phyloP scores from a whole-genome alignment of 2,113 vertebrate genomes.

The Vanacampus margaritifer region DNA sequence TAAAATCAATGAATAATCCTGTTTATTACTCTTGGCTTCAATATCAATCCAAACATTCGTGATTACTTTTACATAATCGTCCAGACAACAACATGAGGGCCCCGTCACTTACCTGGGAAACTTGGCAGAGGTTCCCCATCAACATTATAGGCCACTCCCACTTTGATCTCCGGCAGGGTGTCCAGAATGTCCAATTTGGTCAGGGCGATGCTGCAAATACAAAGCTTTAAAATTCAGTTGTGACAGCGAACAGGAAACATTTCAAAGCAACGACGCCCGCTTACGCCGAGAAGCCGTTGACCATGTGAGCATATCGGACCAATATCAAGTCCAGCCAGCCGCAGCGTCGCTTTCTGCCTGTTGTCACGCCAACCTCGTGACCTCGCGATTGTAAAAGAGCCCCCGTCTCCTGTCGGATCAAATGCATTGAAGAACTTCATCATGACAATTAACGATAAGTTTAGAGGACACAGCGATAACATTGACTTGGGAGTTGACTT shows the following conservation, averaged over 20 bases:
- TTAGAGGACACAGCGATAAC: too few relatives aligned
- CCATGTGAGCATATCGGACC: conserved; percentile 81
- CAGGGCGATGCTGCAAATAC: conserved; percentile 70
- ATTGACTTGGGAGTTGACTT: too few relatives aligned
- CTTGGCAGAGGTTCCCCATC: conserved; percentile 70
- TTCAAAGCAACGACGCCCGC: conserved; percentile 10
- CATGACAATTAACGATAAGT: too few relatives aligned
- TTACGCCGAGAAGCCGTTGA: conserved; percentile 81
- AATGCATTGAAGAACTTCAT: neutral
- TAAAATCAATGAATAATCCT: too few relatives aligned
- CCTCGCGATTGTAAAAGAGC: conserved; percentile 71
- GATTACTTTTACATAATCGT: too few relatives aligned
- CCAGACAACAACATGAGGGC: neutral
- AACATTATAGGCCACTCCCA: conserved; percentile 73
- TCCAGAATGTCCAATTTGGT: conserved; percentile 81
- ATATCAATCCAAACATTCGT: too few relatives aligned
- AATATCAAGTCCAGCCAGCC: conserved; percentile 80
- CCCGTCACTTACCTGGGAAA: conserved; percentile 70
- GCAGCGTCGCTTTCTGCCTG: conserved; percentile 85
- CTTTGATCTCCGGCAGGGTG: conserved; percentile 74
- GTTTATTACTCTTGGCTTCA: too few relatives aligned
- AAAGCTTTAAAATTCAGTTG: neutral
- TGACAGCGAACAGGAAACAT: neutral
- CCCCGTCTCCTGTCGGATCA: conserved; percentile 70
- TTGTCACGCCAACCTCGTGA: conserved; percentile 78